Base-by-base conservation (phyloP, 2,797 vertebrate species). In the Delichon dasypus region DNA sequence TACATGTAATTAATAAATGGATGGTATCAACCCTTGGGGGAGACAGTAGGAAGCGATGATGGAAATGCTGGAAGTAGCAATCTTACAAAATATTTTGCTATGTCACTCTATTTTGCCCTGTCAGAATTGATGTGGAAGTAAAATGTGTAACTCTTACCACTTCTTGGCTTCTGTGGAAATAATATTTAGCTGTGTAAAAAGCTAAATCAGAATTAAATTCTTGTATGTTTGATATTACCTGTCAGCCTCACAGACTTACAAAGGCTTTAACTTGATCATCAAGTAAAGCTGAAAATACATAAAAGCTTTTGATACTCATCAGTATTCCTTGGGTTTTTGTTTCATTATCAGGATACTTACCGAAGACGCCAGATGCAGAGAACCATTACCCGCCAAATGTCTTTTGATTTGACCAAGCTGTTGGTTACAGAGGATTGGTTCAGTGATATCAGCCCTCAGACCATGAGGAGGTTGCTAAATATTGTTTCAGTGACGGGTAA, bases 371-470 rank as follows among this genome's bases (percentile, higher is more conserved):
- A 99, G 97, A 98, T 99, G 96, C 99, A 99, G 93, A 98, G 99
- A 54, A 98, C 98, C 1, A 98, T 99, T 74, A 99, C 99, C 1
- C 98, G 99, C 27, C 99, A 99, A 95, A 99, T 99, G 99, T 99
- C 99, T 38, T 99, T 99, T 32, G 99, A 99, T 94, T 97, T 99
- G 83, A 98, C 99, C 6, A 99, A 99, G 88, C 97, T 99, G 91
- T 97, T 99, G 96, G 98, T 99, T 88, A 99, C 99, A 5, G 99
- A 99, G 95, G 99, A 99, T 81, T 99, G 99, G 99, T 99, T 99
- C 97, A 99, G 98, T 55, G 99, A 99, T 97, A 99, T 99, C 97
- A 99, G 99, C 85, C 99, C 99, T 3, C 99, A 99, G 98, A 99
- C 98, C 51, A 99, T 99, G 99, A 98, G 99, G 89, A 97, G 99